Base-by-base conservation (phyloP, 2,888 invertebrate species). In the Gortyna flavago region DNA sequence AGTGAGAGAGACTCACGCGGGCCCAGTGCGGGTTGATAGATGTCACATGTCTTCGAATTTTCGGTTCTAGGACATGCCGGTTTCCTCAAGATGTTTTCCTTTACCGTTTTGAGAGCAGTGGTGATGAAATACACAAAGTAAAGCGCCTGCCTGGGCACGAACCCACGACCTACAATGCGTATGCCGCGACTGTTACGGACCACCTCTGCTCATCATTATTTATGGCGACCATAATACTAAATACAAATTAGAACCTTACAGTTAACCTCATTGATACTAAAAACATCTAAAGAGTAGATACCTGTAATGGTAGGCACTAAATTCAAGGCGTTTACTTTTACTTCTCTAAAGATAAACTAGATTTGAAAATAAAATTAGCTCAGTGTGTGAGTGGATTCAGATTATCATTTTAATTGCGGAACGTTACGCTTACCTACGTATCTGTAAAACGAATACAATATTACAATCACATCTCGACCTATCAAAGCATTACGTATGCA, bases 321-420 rank as follows among this genome's bases (percentile, higher is more conserved):
- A 29, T 64, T 65, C 7, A 61, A 69, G 32, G 62, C 41, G 25
- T 83, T 72, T 72, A 64, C 59, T 72, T 62, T 59, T 41, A 29
- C 29, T 41, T 18, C 0, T 62, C 35, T 66, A 44, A 64, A 51
- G 71, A 59, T 62, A 74, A 72, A 77, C 67, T 62, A 75, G 62
- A 61, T 73, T 79, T n/a, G 11, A 77, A 77, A 83, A 74, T 62
- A 59, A 72, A 82, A 74, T 74, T 54, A 83, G 83, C 57, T 72
- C 66, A 83, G 73, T 74, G 66, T 75, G 75, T 79, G 70, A 86
- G 64, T 76, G 65, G 70, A n/a, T 61, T 69, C 11, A 71, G 32
- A 84, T 86, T 84, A 84, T 67, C 68, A 85, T 76, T 72, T 80
- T 75, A 85, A 81, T 75, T 75, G 65, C 77, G 69, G 71, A 69